Base-by-base conservation (phyloP, 1,140 invertebrate species). In the Sarcophaga peregrina region DNA sequence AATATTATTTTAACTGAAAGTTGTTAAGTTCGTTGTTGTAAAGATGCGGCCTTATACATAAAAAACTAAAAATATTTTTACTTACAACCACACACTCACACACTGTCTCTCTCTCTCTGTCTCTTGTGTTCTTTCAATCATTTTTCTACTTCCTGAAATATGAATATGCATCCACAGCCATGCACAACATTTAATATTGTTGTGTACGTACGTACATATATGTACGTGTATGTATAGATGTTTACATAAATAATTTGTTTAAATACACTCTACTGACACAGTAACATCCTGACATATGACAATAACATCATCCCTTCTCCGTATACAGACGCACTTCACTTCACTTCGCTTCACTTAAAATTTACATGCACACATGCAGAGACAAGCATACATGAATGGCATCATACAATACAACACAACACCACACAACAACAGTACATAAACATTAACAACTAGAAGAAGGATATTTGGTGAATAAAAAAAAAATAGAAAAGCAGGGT, bases 161-260 rank as follows among this genome's bases (percentile, higher is more conserved):
- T 37, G 25, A 37, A 37, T 37, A 37, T 37, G 25, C 25, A 37
- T 37, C 1, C 25, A 1, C 25, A 37, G 25, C 1, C 25, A 37
- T 37, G 25, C 25, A 37, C 25, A 37, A 37, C 25, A 37, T 37
- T 37, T 37, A 37, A 37, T 37, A 37, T 37, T 37, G n/a, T 25
- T 72, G 62, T 25, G n/a, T 8, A 72, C 20, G 62, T 72, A 72
- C 8, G 20, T 72, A 5, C 47, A 78, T 50, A 78, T 78, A 25
- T 78, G 52, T n/a, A n/a, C 10, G 17, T 50, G n/a, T 52, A 50
- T 78, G 75, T 72, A n/a, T 20, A 50, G 75, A 52, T 78, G 50
- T 78, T 78, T 78, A 78, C 75, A 78, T 78, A 78, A 78, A 78
- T 78, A 78, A 78, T 78, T 78, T 78, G 75, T 78, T 78, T 78